Base-by-base conservation (phyloP, 2,113 vertebrate genomes). In the Penelope pileata region DNA sequence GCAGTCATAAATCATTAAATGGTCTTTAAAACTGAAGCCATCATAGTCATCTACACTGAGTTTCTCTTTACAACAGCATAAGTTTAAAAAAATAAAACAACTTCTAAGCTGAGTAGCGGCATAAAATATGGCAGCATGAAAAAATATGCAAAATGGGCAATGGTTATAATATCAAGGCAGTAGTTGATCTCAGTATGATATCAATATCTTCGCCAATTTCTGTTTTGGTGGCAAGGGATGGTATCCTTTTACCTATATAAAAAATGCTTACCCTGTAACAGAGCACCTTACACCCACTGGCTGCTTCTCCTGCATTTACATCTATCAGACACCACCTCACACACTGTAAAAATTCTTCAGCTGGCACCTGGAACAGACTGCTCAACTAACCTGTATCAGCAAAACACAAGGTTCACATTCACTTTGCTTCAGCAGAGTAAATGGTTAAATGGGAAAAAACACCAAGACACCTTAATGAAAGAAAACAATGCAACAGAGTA, bases 241-340 rank as follows among this genome's bases (percentile, higher is more conserved):
- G 13, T 75, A 29, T 21, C 21, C 38, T 79, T 74, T 68, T 34
- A 15, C 21, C 29, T 5, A 21, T 5, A 27, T 18, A 27, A 48
- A 10, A 42, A 29, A 34, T 7, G 5, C 56, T 82, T 34, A 8
- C 30, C 1, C 0, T 22, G 8, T 64, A 10, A 40, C 47, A 23
- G 43, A 3, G 5, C 5, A 58, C 68, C 11, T 12, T 3, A 18
- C 15, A 30, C 16, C 50, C 53, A n/a, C 77, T 38, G 48, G 17
- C 43, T 63, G 13, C 72, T 69, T 9, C 70, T 79, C 51, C 6
- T 34, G 30, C 48, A 47, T 9, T 64, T 12, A 22, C 7, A 9
- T 8, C 56, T 38, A 30, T 12, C 30, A 32, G 45, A 32, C 0
- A 0, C 23, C 50, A 64, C 1, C 17, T 67, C 47, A 14, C 42